Conservation (phyloP, 2,888 invertebrate genomes). For the Drepanosiphum platanoidis region DNA sequence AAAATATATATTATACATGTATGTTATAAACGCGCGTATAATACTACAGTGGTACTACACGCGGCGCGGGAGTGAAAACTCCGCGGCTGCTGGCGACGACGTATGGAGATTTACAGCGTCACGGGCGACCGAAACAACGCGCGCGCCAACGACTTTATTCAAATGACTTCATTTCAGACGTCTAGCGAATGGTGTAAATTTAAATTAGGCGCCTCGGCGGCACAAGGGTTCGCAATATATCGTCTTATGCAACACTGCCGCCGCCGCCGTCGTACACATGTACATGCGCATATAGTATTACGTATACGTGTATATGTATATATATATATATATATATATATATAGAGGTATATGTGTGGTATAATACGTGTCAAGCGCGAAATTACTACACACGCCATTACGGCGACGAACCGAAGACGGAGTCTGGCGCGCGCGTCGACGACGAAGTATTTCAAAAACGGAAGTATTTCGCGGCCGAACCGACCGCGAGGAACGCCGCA, state of each 20-base stretch:
- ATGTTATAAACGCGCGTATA: neutral
- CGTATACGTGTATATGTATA: too few relatives aligned
- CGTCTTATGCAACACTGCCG: conserved; percentile 29
- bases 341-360: too few relatives aligned
- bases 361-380: conserved; percentile 6
- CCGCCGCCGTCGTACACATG: neutral
- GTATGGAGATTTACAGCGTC: conserved; percentile 44
- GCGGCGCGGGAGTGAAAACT: conserved; percentile 23
- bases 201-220: conserved; percentile 52
- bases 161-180: conserved; percentile 61
- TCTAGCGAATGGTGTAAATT: conserved; percentile 57
- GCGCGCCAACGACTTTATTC: conserved; percentile 44
- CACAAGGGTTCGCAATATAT: conserved; percentile 18
- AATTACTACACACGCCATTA: neutral
- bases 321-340: too few relatives aligned
- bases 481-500: neutral
- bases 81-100: conserved; percentile 30
- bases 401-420: conserved; percentile 15
- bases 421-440: neutral
- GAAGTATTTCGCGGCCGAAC: conserved; percentile 16
- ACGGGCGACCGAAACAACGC: conserved; percentile 6
- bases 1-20: neutral
- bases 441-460: neutral
- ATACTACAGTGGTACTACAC: neutral
- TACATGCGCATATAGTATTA: neutral